A percentile compares a stretch with the other conserved stretches of the same genome.
phyloP scores from a whole-genome alignment of 1,140 invertebrate genomes.

The Panagrolaimus sp. region DNA sequence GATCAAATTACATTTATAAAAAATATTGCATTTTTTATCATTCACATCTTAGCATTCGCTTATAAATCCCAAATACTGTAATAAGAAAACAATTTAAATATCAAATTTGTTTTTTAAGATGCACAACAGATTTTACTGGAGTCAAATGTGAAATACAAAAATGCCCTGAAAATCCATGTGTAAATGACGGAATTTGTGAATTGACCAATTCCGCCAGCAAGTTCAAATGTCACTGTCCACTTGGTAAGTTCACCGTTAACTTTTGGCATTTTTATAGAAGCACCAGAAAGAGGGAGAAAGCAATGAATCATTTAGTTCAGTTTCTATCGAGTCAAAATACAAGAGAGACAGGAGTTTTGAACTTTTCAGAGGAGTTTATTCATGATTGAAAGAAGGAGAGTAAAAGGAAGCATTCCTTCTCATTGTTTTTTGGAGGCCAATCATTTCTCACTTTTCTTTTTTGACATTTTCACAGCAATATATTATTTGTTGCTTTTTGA shows the following conservation, averaged over 20 bases:
- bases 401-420: too few species aligned
- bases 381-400: not conserved
- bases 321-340: too few species aligned
- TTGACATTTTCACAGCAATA: too few species aligned
- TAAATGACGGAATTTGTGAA: not conserved
- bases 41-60: too few species aligned
- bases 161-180: constrained; percentile 1
- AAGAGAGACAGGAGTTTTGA: too few species aligned
- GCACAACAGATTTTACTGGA: not conserved
- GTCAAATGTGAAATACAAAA: not conserved
- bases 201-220: not conserved
- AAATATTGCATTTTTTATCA: too few species aligned
- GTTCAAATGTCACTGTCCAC: constrained; percentile 10
- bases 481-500: too few species aligned
- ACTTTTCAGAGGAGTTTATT: not conserved
- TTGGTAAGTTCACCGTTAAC: not conserved
- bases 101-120: not conserved
- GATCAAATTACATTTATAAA: too few species aligned
- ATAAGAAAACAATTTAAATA: too few species aligned
- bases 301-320: not conserved
- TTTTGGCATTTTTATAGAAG: constrained; percentile 5
- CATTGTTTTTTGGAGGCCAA: constrained; percentile 1
- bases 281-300: not conserved
- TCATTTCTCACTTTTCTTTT: too few species aligned
- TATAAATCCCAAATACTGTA: too few species aligned